phyloP scores from a whole-genome alignment of 2,113 vertebrate genomes.

The Grammomys surdaster region DNA sequence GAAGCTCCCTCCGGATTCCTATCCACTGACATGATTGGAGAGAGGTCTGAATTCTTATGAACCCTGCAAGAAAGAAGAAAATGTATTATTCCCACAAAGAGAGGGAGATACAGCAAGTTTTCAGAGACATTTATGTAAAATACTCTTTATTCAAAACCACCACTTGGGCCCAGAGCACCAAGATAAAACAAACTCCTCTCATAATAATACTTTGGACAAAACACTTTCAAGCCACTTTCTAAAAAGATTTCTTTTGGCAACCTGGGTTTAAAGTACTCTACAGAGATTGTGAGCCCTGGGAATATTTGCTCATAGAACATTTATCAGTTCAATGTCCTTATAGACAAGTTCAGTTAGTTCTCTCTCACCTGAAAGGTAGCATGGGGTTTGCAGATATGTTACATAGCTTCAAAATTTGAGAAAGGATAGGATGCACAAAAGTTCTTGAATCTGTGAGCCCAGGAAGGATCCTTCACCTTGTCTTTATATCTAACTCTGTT shows the following conservation, averaged over 20 bases:
- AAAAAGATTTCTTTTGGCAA: background rate
- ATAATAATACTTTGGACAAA: background rate
- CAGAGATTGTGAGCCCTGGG: background rate
- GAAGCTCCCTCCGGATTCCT: background rate
- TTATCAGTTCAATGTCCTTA: background rate
- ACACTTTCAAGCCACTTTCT: background rate
- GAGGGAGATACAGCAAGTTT: background rate
- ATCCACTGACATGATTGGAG: fast-evolving
- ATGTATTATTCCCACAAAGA: background rate
- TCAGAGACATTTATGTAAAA: background rate
- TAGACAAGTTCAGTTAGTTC: background rate
- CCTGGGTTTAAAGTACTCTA: background rate
- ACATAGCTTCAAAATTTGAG: background rate
- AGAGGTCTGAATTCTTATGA: background rate
- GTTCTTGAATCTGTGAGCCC: background rate
- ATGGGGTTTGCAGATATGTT: background rate
- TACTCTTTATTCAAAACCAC: background rate
- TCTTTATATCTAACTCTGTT: background rate
- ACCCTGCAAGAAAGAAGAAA: background rate
- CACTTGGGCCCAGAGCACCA: background rate
- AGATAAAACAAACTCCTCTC: background rate
- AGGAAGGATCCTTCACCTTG: background rate
- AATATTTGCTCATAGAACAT: background rate
- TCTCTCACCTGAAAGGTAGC: background rate
- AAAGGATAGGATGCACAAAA: background rate